Base-by-base conservation (phyloP, 1,140 invertebrate species). In the Rhyacophila brunnea region DNA sequence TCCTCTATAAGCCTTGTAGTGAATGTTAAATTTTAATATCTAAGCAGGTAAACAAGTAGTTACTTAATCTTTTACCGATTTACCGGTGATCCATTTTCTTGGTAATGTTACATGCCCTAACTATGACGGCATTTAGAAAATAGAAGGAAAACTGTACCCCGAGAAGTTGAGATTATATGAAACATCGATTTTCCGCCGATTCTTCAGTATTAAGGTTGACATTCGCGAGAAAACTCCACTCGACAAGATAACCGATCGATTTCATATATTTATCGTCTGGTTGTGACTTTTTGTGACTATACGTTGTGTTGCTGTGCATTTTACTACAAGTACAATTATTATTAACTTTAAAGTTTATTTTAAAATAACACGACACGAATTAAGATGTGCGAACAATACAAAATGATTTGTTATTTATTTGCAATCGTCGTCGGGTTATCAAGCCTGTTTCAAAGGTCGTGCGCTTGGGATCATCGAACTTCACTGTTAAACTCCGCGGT, bases 141-240 rank as follows among this genome's bases (percentile, higher is more conserved):
- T 52, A 52, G 50, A n/a, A 52, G 50, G 50, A 52, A 52, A 52
- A 52, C 17, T 23, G 47, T 28, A n/a, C n/a, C 23, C 47, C 9
- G 6, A 15, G 47, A 11, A 13, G 47, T 6, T 23, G 40, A 11
- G 40, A 14, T 9, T 6, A 23, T 34, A 38, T 57, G 36, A 49
- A 57, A 49, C 19, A 38, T 38, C 13, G 28, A 38, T 40, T 57
- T 49, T 44, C 46, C 49, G 45, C 48, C 14, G 10, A 36, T 32
- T 44, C 57, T 45, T 59, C 57, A 59, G 44, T 59, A 40, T 53
- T 18, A 52, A 59, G 14, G 20, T 52, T 40, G 35, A 42, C 18
- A 32, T 7, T 18, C 35, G 6, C 10, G n/a, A 17, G 55, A 57
- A 49, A 57, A 34, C 55, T 57, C 36, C 44, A 42, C 40, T 42